Evolutionary conservation across 2,888 invertebrate genomes (phyloP).

Genomic region (Diplazon laetatorius): DNA sequence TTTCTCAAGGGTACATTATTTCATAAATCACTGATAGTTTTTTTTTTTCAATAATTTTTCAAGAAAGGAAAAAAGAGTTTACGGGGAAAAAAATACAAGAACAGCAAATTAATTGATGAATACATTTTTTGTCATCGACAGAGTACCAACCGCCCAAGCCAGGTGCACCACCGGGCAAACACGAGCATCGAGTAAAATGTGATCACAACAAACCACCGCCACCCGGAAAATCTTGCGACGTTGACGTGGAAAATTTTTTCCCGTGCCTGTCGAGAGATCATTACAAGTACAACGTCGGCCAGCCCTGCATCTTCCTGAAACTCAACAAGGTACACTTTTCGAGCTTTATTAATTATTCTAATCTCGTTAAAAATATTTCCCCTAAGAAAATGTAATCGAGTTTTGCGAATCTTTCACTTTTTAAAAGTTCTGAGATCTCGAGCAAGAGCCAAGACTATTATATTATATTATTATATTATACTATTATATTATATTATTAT

Average conservation of each 20-base stretch:
- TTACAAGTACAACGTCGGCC: slow-evolving; percentile 93
- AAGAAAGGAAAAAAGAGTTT: not conserved
- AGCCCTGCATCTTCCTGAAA: slow-evolving; percentile 98
- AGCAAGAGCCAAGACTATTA: no score
- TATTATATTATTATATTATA: no score
- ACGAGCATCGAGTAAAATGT: slow-evolving; percentile 87
- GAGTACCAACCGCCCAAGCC: slow-evolving; percentile 78
- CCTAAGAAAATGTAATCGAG: no score
- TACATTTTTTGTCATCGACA: slow-evolving; percentile 67
- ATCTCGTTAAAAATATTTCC: no score
- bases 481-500: no score
- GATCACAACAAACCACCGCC: slow-evolving; percentile 85
- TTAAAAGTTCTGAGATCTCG: no score
- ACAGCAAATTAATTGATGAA: not conserved
- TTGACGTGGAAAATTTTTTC: slow-evolving; percentile 88
- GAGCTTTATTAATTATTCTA: no score
- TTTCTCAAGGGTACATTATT: slow-evolving; percentile 89
- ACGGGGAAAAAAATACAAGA: not conserved
- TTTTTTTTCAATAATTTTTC: not conserved
- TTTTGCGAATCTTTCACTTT: no score
- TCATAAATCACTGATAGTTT: not conserved
- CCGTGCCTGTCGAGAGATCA: slow-evolving; percentile 90
- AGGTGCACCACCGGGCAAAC: slow-evolving; percentile 59
- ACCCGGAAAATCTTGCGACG: slow-evolving; percentile 91
- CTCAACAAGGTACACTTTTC: slow-evolving; percentile 91